Conservation (phyloP, 2,797 vertebrate species). For the Hoplostethus atlanticus region DNA sequence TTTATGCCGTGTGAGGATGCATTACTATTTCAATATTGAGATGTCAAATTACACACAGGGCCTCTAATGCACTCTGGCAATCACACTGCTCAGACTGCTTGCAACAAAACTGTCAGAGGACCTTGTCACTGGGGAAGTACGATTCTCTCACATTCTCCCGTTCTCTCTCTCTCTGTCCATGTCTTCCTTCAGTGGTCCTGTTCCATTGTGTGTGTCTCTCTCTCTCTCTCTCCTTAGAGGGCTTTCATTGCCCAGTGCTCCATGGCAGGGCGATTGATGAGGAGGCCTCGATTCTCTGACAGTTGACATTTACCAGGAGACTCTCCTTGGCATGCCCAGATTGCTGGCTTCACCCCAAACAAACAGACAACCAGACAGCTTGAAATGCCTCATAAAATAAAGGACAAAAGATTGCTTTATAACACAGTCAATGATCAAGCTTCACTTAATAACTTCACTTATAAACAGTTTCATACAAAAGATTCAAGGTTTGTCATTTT, state of each 20-base stretch:
- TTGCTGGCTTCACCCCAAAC: slow-evolving; percentile 82
- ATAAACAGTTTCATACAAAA: neutral
- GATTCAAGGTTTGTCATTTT: neutral
- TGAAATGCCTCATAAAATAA: slow-evolving; percentile 48
- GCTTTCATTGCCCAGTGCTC: slow-evolving; percentile 72
- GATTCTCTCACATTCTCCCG: slow-evolving; percentile 61
- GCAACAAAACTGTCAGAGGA: slow-evolving; percentile 76
- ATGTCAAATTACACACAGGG: slow-evolving; percentile 83
- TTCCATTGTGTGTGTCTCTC: slow-evolving; percentile 52
- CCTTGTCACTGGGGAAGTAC: slow-evolving; percentile 76
- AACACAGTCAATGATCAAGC: slow-evolving; percentile 11
- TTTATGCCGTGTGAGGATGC: slow-evolving; percentile 79
- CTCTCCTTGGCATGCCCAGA: slow-evolving; percentile 88
- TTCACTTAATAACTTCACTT: neutral
- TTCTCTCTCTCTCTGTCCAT: slow-evolving; percentile 37
- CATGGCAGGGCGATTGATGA: slow-evolving; percentile 87
- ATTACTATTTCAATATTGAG: slow-evolving; percentile 85
- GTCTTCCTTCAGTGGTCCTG: slow-evolving; percentile 64
- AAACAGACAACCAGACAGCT: slow-evolving; percentile 78
- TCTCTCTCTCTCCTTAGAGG: slow-evolving; percentile 44
- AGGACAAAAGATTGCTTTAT: slow-evolving; percentile 9
- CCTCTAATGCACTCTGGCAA: slow-evolving; percentile 82
- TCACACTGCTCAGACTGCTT: slow-evolving; percentile 74
- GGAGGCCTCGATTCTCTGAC: slow-evolving; percentile 84
- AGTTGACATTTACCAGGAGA: slow-evolving; percentile 90